Evolutionary conservation across 2,888 invertebrate species (phyloP).

Genomic region (Apomyelois bistriatella): DNA sequence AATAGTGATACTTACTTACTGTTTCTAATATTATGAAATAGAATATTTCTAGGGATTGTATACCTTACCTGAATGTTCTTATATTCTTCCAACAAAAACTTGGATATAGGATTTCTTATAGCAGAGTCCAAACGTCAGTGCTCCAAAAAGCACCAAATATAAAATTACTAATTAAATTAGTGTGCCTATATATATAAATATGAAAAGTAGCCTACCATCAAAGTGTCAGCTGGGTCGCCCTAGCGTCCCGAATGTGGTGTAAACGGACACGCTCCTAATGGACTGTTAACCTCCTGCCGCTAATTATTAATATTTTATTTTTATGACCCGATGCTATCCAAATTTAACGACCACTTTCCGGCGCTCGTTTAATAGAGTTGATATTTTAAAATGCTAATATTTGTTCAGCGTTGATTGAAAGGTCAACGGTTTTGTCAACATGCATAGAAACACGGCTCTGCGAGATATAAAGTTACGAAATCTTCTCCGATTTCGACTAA

Average conservation of each 20-base stretch:
- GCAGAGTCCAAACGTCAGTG: too few species aligned
- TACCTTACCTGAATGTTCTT: too few species aligned
- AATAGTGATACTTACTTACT: too few species aligned
- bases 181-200: conserved; percentile 9
- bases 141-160: too few species aligned
- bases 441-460: conserved; percentile 31
- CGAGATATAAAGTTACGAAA: conserved; percentile 47
- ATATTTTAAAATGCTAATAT: conserved; percentile 59
- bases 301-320: conserved; percentile 75
- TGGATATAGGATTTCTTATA: too few species aligned
- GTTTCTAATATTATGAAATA: too few species aligned
- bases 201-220: conserved; percentile 28
- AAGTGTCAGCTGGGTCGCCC: conserved; percentile 33
- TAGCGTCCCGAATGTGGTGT: conserved; percentile 32
- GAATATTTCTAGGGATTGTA: too few species aligned
- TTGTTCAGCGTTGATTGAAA: conserved; percentile 61
- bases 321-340: conserved; percentile 56
- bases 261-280: conserved; percentile 58
- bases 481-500: conserved; percentile 37
- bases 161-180: conserved; percentile 15
- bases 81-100: too few species aligned
- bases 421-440: conserved; percentile 53
- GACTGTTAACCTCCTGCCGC: conserved; percentile 61
- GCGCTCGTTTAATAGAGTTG: conserved; percentile 48
- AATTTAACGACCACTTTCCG: conserved; percentile 69